Evolutionary conservation across 2,888 invertebrate species (phyloP).

Genomic region (Perithous albicinctus): DNA sequence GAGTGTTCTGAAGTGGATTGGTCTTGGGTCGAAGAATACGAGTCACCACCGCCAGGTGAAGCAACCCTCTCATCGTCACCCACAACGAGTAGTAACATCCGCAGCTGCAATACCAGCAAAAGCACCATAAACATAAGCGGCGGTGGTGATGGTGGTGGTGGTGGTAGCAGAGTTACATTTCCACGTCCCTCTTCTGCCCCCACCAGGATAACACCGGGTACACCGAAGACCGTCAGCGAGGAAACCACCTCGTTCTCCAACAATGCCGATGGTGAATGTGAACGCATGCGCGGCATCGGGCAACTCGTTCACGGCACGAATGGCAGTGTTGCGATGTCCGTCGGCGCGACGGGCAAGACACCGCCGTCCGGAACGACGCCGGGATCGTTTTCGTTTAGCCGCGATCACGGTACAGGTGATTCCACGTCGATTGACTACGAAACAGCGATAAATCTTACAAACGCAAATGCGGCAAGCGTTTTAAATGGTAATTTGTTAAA

Average conservation of each 20-base stretch:
- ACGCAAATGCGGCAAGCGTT: slow-evolving; percentile 32
- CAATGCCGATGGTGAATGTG: slow-evolving; percentile 46
- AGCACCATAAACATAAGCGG: slow-evolving; percentile 22
- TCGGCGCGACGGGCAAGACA: slow-evolving; percentile 81
- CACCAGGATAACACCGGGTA: slow-evolving; percentile 58
- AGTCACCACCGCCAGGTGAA: slow-evolving; percentile 65
- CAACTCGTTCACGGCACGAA: slow-evolving; percentile 73
- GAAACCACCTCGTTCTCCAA: slow-evolving; percentile 27
- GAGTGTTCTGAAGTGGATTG: slow-evolving; percentile 82
- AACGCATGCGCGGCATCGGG: slow-evolving; percentile 76
- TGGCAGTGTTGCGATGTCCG: slow-evolving; percentile 83
- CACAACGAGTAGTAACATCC: not conserved
- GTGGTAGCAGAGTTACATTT: slow-evolving; percentile 37
- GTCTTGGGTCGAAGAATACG: slow-evolving; percentile 83
- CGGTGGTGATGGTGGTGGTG: no score
- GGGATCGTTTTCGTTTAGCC: slow-evolving; percentile 39
- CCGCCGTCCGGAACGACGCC: slow-evolving; percentile 66
- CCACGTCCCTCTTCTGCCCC: slow-evolving; percentile 74
- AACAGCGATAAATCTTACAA: slow-evolving; percentile 20
- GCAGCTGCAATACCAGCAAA: slow-evolving; percentile 10
- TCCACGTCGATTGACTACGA: slow-evolving; percentile 12
- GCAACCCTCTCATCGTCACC: slow-evolving; percentile 33
- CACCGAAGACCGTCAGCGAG: slow-evolving; percentile 22
- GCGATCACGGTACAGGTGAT: slow-evolving; percentile 4
- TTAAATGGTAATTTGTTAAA: slow-evolving; percentile 57